A percentile compares a stretch with the other conserved stretches of the same genome.
Evolutionary conservation across 2,113 vertebrate species (phyloP).

Genomic region (Oenanthe oenanthe): DNA sequence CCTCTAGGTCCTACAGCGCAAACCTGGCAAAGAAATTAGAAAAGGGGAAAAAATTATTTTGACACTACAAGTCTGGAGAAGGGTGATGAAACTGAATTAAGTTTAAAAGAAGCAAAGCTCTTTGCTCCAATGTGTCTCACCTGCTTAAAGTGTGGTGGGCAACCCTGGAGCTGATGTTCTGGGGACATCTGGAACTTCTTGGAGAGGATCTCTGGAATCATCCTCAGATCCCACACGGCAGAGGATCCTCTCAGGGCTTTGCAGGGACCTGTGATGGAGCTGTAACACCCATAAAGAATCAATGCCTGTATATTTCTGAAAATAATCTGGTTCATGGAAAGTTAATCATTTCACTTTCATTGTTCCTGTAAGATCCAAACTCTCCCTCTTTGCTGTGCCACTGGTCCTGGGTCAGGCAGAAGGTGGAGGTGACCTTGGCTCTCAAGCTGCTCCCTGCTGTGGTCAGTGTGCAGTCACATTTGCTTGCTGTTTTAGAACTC

Average conservation of each 20-base stretch:
- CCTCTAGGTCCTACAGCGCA: neutral
- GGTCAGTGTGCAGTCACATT: neutral
- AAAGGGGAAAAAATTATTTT: neutral
- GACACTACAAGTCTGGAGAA: neutral
- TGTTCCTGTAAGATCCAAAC: neutral
- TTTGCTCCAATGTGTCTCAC: neutral
- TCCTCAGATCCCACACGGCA: neutral
- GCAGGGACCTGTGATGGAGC: neutral
- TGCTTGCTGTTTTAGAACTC: neutral
- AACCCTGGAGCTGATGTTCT: neutral
- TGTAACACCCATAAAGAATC: neutral
- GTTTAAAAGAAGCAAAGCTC: neutral
- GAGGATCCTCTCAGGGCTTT: neutral
- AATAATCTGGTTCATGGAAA: neutral
- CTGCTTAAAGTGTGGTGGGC: neutral
- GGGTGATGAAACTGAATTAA: neutral
- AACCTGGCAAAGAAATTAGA: neutral
- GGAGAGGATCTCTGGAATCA: neutral
- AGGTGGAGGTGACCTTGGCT: neutral
- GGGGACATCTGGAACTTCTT: neutral
- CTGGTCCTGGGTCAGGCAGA: neutral
- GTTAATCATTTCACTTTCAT: rapidly evolving
- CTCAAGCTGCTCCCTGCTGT: neutral
- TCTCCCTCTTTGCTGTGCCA: neutral
- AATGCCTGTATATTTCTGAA: neutral